Evolutionary conservation across 1,140 invertebrate species (phyloP).

Genomic region (Heterodera schachtii): DNA sequence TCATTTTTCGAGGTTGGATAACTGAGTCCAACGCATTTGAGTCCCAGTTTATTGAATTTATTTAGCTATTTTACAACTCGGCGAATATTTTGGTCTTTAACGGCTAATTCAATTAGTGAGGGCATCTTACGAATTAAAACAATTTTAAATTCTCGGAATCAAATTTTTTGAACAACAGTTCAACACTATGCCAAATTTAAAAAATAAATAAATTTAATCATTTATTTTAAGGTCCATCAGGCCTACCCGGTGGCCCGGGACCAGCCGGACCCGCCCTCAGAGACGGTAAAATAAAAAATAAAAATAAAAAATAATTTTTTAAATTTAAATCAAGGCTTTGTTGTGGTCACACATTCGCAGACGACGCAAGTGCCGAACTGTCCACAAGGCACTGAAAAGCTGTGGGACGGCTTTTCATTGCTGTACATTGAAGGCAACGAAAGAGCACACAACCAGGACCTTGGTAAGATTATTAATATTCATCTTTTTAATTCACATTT

Average conservation of each 20-base stretch:
- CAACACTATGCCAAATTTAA: no score
- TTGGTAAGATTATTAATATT: constrained; percentile 70
- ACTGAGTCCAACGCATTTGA: no score
- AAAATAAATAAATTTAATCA: no score
- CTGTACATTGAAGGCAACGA: constrained; percentile 95
- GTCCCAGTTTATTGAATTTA: no score
- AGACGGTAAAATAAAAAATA: constrained; percentile 71
- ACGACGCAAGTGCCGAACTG: constrained; percentile 79
- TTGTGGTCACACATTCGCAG: constrained; percentile 90
- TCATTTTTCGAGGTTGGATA: no score
- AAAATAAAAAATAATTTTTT: background rate
- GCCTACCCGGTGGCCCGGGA: constrained; percentile 38
- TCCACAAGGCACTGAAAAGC: constrained; percentile 77
- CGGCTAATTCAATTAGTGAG: no score
- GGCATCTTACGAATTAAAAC: no score
- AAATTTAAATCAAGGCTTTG: constrained; percentile 68
- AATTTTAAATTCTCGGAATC: no score
- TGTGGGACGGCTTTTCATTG: constrained; percentile 96
- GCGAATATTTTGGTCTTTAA: no score
- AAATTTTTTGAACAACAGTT: no score
- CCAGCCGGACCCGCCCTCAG: constrained; percentile 70
- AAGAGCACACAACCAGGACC: constrained; percentile 92
- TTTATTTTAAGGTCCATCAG: constrained; percentile 22
- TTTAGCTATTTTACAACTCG: no score
- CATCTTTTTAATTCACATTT: constrained; percentile 6